A percentile compares a stretch with the other conserved stretches of the same genome.
phyloP scores from a whole-genome alignment of 1,140 invertebrate species.

The Trichogramma pretiosum region DNA sequence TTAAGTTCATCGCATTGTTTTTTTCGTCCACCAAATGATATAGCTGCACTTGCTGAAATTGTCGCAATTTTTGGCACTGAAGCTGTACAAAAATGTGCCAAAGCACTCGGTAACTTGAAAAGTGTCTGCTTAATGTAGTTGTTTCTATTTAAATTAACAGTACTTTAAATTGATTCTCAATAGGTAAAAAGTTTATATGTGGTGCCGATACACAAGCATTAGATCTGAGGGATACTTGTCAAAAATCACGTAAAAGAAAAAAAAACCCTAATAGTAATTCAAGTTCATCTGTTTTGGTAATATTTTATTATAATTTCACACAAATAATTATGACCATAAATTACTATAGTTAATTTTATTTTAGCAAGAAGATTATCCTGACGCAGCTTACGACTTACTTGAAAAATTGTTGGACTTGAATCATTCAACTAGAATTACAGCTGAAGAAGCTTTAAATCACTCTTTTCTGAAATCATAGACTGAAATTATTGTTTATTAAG shows the following conservation, averaged over 20 bases:
- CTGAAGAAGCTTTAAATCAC: constrained; percentile 64
- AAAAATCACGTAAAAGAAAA: constrained; percentile 33
- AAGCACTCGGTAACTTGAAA: constrained; percentile 52
- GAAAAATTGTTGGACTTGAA: constrained; percentile 66
- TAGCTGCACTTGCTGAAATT: constrained; percentile 74
- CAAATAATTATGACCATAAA: neutral
- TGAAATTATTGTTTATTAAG: too few relatives aligned
- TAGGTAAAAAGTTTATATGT: constrained; percentile 42
- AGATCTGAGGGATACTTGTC: constrained; percentile 34
- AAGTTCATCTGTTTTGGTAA: too few relatives aligned
- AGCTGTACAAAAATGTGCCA: constrained; percentile 58
- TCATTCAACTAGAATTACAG: constrained; percentile 62
- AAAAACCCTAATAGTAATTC: constrained; percentile 21
- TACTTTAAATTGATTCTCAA: constrained; percentile 15
- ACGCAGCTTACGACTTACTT: constrained; percentile 65
- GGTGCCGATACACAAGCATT: constrained; percentile 31
- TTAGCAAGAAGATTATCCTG: constrained; percentile 49
- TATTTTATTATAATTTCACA: constrained; percentile 6
- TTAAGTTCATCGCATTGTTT: constrained; percentile 75
- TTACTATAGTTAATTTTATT: constrained; percentile 19
- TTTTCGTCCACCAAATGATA: constrained; percentile 72
- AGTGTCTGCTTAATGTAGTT: neutral
- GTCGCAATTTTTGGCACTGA: constrained; percentile 69
- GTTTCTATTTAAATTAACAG: neutral
- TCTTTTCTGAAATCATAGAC: constrained; percentile 53